Base-by-base conservation (phyloP, 2,888 invertebrate species). In the Caenorhabditis panamensis region DNA sequence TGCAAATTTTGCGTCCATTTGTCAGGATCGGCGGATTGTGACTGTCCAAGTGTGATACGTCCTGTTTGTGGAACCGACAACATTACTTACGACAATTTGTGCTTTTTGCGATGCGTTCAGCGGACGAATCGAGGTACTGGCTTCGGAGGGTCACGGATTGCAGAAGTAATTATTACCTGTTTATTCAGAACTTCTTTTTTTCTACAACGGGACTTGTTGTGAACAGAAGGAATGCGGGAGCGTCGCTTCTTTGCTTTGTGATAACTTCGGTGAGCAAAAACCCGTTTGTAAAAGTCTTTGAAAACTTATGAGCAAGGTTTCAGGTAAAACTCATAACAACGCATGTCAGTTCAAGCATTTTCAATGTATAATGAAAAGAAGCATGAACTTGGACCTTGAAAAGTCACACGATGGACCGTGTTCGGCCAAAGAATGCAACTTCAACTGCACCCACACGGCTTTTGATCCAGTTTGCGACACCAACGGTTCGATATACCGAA, bases 11-110 rank as follows among this genome's bases (percentile, higher is more conserved):
- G 16, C 63, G 44, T 71, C 26, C 41, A 53, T 63, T 66, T 56
- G 37, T 41, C 75, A 75, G 75, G 53, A 75, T 59, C 66, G 9
- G 28, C 75, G 64, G 58, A 67, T 54, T 89, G 89, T 64, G 79
- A 77, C 58, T 90, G 89, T 75, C 73, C 79, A 49, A 82, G 83
- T 31, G 80, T 66, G 51, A 73, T 80, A 66, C 75, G 80, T 64
- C 85, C 86, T 11, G 84, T 90, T 62, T 89, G 89, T 69, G 89
- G 88, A 28, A 84, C 87, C 31, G 88, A 89, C 78, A 86, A 86
- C 51, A 49, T 71, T 63, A 88, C 88, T 18, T 88, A 89, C 66
- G 75, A 80, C 28, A 89, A 87, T 61, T 62, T 82, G 49, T 89
- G 89, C 66, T 56, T 79, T 36, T 76, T 89, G 22, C 67, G 85